Percentiles rank a stretch among this genome's conserved stretches.
Evolutionary conservation across 1,140 invertebrate species (phyloP).

Genomic region (Homarus americanus): DNA sequence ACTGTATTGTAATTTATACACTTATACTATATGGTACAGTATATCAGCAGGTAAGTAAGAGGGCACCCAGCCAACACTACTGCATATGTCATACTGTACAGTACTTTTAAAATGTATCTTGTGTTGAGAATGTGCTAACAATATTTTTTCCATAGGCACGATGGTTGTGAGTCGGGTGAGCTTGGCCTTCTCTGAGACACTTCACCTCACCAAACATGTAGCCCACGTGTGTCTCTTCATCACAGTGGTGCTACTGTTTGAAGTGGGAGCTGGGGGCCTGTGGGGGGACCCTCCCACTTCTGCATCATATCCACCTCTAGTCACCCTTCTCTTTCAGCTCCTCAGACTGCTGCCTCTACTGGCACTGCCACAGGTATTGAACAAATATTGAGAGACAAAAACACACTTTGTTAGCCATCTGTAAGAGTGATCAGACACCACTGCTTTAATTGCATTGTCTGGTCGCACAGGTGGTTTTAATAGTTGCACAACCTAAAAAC

Average conservation of each 20-base stretch:
- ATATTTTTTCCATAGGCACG: conserved; percentile 45
- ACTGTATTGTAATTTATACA: background rate
- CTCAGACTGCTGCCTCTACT: conserved; percentile 52
- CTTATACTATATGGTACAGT: background rate
- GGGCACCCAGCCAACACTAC: background rate
- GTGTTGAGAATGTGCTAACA: background rate
- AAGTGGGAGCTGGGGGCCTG: conserved; percentile 51
- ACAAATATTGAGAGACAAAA: no score
- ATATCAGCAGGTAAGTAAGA: background rate
- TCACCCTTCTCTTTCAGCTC: conserved; percentile 60
- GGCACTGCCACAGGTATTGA: conserved; percentile 56
- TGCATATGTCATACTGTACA: background rate
- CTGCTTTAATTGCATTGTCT: no score
- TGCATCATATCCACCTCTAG: conserved; percentile 61
- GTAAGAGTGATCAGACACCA: no score
- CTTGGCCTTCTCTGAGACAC: conserved; percentile 59
- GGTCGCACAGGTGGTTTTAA: no score
- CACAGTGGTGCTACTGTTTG: conserved; percentile 56
- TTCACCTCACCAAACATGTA: conserved; percentile 64
- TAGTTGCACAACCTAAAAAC: no score
- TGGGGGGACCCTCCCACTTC: conserved; percentile 59
- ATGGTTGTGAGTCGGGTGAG: conserved; percentile 66
- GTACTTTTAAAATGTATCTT: background rate
- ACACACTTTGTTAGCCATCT: no score
- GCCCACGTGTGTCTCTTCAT: conserved; percentile 64